phyloP scores from a whole-genome alignment of 2,113 vertebrate genomes.

The Scolopax mira region DNA sequence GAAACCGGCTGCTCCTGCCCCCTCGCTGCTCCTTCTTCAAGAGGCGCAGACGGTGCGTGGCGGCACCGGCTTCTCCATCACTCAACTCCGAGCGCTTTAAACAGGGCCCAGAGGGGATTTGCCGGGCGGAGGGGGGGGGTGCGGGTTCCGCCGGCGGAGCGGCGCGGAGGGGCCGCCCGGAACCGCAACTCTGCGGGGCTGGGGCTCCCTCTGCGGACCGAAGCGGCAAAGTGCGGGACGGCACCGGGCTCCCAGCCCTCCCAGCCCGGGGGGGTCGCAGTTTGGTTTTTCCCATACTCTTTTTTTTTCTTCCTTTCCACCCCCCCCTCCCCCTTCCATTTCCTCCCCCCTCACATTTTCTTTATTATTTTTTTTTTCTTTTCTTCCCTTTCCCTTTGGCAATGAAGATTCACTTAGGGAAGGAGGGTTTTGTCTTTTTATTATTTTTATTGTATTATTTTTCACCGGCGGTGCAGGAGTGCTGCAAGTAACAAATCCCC shows the following conservation, averaged over 20 bases:
- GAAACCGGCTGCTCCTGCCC: neutral
- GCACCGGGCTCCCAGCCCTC: neutral
- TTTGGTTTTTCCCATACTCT: too few species aligned
- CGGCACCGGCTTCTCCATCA: too few species aligned
- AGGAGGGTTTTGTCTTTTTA: neutral
- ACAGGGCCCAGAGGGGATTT: too few species aligned
- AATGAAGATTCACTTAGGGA: neutral
- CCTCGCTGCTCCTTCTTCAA: fast-evolving
- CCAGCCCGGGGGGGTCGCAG: too few species aligned
- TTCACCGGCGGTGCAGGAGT: neutral
- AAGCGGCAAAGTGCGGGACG: neutral
- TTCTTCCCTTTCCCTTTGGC: too few species aligned
- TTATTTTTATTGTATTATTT: neutral
- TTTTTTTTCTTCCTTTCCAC: too few species aligned
- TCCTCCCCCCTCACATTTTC: too few species aligned
- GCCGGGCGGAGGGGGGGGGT: neutral
- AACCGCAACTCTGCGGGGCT: slow-evolving; percentile 34
- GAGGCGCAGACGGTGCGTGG: fast-evolving
- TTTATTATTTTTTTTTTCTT: too few species aligned
- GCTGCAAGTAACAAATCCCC: neutral
- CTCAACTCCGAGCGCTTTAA: too few species aligned
- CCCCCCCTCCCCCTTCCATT: too few species aligned
- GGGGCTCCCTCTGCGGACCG: slow-evolving; percentile 82
- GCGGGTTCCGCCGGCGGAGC: neutral
- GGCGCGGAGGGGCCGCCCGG: neutral